These are phyloP conservation scores for Maconellicoccus hirsutus DNA, from an alignment of 1,140 invertebrate species.

Conservation along the genomic window DNA sequence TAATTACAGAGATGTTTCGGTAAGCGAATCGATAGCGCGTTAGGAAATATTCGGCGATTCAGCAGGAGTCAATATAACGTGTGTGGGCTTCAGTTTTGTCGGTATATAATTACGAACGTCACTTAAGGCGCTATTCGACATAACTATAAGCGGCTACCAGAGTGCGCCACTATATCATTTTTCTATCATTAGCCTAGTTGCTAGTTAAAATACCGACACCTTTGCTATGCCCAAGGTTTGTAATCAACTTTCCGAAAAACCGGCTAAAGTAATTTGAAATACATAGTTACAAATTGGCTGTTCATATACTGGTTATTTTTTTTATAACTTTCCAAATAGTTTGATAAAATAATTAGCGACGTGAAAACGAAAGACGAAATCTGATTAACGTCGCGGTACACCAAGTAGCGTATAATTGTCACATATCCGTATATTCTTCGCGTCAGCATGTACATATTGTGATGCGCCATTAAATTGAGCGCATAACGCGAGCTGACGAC, in stretches of 20 bases:
- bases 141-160: conserved; percentile 14
- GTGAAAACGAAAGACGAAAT: neutral
- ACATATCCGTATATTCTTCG: too few species aligned
- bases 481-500: too few species aligned
- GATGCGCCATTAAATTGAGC: too few species aligned
- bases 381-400: too few species aligned
- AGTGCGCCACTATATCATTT: conserved; percentile 20
- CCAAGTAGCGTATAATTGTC: too few species aligned
- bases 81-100: conserved; percentile 16
- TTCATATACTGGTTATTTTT: neutral
- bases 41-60: neutral
- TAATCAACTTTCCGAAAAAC: conserved; percentile 16
- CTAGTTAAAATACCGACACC: conserved; percentile 20
- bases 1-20: neutral
- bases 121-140: conserved; percentile 12
- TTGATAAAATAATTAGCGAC: conserved; percentile 10
- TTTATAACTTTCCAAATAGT: neutral
- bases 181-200: conserved; percentile 18
- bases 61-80: neutral
- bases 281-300: conserved; percentile 13
- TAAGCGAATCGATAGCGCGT: neutral
- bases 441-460: too few species aligned
- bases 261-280: neutral
- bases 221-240: neutral
- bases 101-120: conserved; percentile 21